Evolutionary conservation across 2,113 vertebrate genomes (phyloP).

Genomic region (Dolichotis patagonum): DNA sequence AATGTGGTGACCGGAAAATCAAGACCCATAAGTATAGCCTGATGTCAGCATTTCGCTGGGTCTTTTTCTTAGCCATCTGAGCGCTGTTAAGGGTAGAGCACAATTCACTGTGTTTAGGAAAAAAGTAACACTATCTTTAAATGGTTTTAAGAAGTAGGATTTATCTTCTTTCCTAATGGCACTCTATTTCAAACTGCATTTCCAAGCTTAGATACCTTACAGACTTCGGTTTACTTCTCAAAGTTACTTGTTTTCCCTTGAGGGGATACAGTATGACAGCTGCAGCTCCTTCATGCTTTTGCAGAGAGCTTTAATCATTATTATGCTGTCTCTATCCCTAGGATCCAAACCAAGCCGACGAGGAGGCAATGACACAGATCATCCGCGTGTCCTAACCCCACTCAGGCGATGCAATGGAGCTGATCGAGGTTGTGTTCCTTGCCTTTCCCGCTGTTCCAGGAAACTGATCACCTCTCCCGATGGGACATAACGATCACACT

Average conservation of each 20-base stretch:
- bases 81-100: background rate
- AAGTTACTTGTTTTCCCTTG: background rate
- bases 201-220: background rate
- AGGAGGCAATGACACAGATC: constrained; percentile 96
- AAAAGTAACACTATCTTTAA: background rate
- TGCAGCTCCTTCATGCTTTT: background rate
- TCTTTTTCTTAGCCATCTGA: background rate
- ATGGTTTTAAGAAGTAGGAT: background rate
- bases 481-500: constrained; percentile 78
- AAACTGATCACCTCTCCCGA: constrained; percentile 73
- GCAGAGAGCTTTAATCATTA: constrained; percentile 20
- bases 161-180: background rate
- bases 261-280: background rate
- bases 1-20: constrained; percentile 1
- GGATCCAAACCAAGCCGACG: constrained; percentile 91
- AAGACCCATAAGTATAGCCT: background rate
- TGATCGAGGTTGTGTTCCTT: constrained; percentile 72
- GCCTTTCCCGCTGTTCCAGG: constrained; percentile 77
- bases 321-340: constrained; percentile 80
- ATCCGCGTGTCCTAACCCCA: constrained; percentile 94
- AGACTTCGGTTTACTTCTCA: background rate
- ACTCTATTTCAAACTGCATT: background rate
- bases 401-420: constrained; percentile 48
- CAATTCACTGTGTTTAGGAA: background rate
- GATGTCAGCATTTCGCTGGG: background rate